A percentile compares a stretch with the other conserved stretches of the same genome.
Conservation (phyloP, 92 coral and sea anemone genomes). For the Desmophyllum pertusum region DNA sequence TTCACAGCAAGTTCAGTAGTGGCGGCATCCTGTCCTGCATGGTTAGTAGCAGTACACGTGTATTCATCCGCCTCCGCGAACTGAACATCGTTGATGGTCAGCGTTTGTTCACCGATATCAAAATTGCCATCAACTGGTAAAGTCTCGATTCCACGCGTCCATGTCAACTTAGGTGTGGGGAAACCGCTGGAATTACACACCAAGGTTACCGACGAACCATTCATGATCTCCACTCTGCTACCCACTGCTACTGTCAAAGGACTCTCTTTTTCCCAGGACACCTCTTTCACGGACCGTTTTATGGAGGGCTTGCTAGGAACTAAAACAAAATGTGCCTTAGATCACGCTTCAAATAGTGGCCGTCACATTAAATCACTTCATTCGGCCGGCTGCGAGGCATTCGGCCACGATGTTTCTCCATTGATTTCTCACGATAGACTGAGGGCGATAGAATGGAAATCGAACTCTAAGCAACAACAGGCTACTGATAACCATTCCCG, state of each 20-base stretch:
- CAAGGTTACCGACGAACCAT: conserved; percentile 65
- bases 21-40: conserved; percentile 64
- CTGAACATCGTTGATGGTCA: conserved; percentile 55
- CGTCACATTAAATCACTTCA: too few species aligned
- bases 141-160: conserved; percentile 64
- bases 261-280: conserved; percentile 42
- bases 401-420: too few species aligned
- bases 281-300: conserved; percentile 29
- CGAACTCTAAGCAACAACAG: too few species aligned
- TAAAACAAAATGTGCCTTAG: not conserved
- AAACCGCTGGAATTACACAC: conserved; percentile 69
- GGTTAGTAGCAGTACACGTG: conserved; percentile 74
- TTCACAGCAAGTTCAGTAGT: conserved; percentile 62
- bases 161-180: conserved; percentile 68
- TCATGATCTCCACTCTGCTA: conserved; percentile 60
- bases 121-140: conserved; percentile 25
- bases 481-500: too few species aligned
- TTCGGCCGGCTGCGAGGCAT: too few species aligned
- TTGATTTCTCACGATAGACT: too few species aligned
- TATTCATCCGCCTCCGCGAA: conserved; percentile 60
- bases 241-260: conserved; percentile 66
- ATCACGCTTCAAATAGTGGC: not conserved
- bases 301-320: conserved; percentile 67
- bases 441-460: too few species aligned
- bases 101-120: conserved; percentile 34